phyloP scores from a whole-genome alignment of 1,140 invertebrate species.

The Drosophila ficusphila region DNA sequence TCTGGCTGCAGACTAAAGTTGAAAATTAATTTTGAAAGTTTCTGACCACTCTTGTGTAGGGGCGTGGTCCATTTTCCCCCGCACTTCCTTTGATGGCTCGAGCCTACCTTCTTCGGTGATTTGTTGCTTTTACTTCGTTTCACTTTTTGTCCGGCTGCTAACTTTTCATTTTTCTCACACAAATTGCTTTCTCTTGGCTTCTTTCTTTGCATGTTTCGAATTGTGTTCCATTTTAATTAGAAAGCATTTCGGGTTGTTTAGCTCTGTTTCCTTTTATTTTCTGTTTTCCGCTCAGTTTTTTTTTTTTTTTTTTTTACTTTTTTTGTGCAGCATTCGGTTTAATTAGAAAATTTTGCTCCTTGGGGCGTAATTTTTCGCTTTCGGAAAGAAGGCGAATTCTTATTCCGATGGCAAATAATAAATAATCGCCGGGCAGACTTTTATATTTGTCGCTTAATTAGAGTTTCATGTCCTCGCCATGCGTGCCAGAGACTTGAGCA shows the following conservation, averaged over 20 bases:
- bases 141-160: slow-evolving; percentile 38
- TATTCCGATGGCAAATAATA: slow-evolving; percentile 59
- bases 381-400: slow-evolving; percentile 21
- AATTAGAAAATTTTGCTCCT: slow-evolving; percentile 58
- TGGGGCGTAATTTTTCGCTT: slow-evolving; percentile 38
- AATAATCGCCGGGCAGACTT: slow-evolving; percentile 58
- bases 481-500: slow-evolving; percentile 53
- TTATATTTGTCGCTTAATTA: slow-evolving; percentile 72
- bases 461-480: slow-evolving; percentile 60
- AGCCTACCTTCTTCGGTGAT: slow-evolving; percentile 55
- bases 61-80: slow-evolving; percentile 7
- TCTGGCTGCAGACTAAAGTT: slow-evolving; percentile 62
- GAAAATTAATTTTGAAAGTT: slow-evolving; percentile 80
- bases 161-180: slow-evolving; percentile 48
- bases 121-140: slow-evolving; percentile 54
- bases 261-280: slow-evolving; percentile 27
- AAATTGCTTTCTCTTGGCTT: slow-evolving; percentile 44
- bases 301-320: slow-evolving; percentile 1
- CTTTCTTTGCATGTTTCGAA: slow-evolving; percentile 34
- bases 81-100: slow-evolving; percentile 1
- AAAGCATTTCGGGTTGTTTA: slow-evolving; percentile 60
- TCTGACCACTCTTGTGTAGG: slow-evolving; percentile 49
- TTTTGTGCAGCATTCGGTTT: slow-evolving; percentile 26
- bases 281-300: slow-evolving; percentile 16
- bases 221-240: slow-evolving; percentile 68